Percentiles rank a stretch among this genome's conserved stretches.
Conservation (phyloP, 1,140 invertebrate genomes). For the Panagrolaimus sp. region DNA sequence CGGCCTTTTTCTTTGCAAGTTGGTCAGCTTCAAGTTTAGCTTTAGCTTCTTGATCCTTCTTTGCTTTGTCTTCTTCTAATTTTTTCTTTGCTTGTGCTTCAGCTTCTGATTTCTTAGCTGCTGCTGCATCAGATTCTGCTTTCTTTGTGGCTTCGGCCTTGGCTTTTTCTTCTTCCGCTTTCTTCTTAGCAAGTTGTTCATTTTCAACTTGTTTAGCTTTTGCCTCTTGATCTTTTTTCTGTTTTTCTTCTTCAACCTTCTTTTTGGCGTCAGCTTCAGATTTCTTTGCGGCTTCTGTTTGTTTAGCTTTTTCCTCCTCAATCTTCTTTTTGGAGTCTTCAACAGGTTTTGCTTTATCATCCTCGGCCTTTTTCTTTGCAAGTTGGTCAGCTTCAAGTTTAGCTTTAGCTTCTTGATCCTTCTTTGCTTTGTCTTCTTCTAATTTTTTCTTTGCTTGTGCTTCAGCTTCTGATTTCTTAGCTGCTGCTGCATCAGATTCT, state of each 20-base stretch:
- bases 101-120: no score
- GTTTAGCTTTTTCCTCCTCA: neutral
- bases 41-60: neutral
- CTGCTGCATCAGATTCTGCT: neutral
- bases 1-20: constrained; percentile 13
- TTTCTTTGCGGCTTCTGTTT: no score
- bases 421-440: no score
- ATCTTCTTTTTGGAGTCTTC: no score
- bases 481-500: neutral
- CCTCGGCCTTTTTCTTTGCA: neutral
- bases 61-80: neutral
- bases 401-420: no score
- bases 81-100: no score
- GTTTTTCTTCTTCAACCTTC: neutral
- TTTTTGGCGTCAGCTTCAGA: neutral
- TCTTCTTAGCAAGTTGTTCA: neutral
- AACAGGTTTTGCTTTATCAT: neutral
- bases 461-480: neutral
- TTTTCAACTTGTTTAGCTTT: no score
- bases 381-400: neutral
- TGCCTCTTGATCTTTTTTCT: neutral
- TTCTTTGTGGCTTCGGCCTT: neutral
- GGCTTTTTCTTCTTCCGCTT: neutral
- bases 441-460: neutral
- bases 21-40: no score